Evolutionary conservation across 1,140 invertebrate genomes (phyloP).

Genomic region (Bombus terrestris): DNA sequence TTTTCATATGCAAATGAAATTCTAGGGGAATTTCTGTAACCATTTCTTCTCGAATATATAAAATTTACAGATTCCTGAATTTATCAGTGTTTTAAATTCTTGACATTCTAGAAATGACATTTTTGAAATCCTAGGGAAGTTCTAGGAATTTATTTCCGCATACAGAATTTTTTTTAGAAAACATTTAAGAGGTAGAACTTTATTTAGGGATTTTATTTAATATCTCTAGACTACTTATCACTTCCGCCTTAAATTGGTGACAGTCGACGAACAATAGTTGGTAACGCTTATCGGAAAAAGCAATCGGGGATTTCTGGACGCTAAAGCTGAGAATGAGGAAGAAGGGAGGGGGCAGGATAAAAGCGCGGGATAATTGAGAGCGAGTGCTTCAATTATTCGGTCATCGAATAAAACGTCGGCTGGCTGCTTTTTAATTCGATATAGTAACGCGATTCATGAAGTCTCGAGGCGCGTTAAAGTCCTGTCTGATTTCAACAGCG

Average conservation of each 20-base stretch:
- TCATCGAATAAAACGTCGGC: not conserved
- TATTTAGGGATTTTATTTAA: not conserved
- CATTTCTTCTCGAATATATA: not conserved
- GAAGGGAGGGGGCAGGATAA: too few species aligned
- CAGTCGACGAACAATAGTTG: not conserved
- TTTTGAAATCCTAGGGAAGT: not conserved
- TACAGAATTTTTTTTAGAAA: not conserved
- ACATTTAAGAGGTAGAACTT: not conserved
- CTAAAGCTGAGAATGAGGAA: too few species aligned
- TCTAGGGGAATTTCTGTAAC: too few species aligned
- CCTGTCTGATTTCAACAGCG: not conserved
- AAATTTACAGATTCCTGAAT: not conserved
- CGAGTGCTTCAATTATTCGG: slow-evolving; percentile 37
- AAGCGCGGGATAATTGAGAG: slow-evolving; percentile 28
- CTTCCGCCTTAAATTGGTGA: not conserved
- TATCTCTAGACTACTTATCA: not conserved
- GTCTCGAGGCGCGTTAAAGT: slow-evolving; percentile 1
- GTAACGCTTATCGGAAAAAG: not conserved
- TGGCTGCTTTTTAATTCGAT: slow-evolving; percentile 26
- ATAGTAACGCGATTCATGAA: slow-evolving; percentile 35
- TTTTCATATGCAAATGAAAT: too few species aligned
- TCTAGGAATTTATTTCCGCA: not conserved
- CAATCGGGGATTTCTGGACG: not conserved
- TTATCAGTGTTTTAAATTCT: not conserved
- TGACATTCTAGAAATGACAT: not conserved